Percentiles rank a stretch among this genome's conserved stretches.
Evolutionary conservation across 2,888 invertebrate species (phyloP).

Genomic region (Ophion slaviceki): DNA sequence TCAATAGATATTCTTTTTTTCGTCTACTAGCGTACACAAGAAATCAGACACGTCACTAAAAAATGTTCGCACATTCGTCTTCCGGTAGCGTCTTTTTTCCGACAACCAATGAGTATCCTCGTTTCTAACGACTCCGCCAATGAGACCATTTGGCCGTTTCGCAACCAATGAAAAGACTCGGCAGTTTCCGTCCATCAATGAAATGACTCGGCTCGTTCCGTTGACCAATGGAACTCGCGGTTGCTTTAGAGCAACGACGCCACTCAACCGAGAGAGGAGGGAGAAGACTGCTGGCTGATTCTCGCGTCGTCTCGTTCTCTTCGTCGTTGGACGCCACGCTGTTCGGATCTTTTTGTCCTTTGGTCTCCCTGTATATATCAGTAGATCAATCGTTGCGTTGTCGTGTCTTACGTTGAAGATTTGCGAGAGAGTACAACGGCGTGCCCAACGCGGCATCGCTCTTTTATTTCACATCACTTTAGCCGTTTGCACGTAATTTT

Average conservation of each 20-base stretch:
- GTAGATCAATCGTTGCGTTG: no score
- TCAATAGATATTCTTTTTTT: neutral
- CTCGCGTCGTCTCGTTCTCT: slow-evolving; percentile 68
- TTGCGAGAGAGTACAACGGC: slow-evolving; percentile 3
- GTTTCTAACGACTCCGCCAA: slow-evolving; percentile 18
- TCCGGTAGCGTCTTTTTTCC: neutral
- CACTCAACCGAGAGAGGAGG: neutral
- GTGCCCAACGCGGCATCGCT: slow-evolving; percentile 55
- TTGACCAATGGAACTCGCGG: slow-evolving; percentile 25
- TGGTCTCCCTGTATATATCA: neutral
- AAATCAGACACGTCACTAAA: neutral
- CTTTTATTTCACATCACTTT: slow-evolving; percentile 18
- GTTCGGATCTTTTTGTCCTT: slow-evolving; percentile 58
- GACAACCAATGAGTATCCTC: slow-evolving; percentile 26
- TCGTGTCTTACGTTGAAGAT: neutral
- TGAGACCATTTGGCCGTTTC: neutral
- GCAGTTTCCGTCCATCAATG: slow-evolving; percentile 27
- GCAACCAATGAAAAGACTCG: slow-evolving; percentile 8
- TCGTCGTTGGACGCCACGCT: slow-evolving; percentile 71
- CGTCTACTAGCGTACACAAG: neutral
- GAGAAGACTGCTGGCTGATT: neutral
- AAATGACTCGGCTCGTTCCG: neutral
- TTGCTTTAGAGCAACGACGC: slow-evolving; percentile 3
- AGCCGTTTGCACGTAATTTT: slow-evolving; percentile 6
- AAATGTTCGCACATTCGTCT: slow-evolving; percentile 5